Evolutionary conservation across 1,140 invertebrate species (phyloP).

Genomic region (Pseudobourletiella spinata): DNA sequence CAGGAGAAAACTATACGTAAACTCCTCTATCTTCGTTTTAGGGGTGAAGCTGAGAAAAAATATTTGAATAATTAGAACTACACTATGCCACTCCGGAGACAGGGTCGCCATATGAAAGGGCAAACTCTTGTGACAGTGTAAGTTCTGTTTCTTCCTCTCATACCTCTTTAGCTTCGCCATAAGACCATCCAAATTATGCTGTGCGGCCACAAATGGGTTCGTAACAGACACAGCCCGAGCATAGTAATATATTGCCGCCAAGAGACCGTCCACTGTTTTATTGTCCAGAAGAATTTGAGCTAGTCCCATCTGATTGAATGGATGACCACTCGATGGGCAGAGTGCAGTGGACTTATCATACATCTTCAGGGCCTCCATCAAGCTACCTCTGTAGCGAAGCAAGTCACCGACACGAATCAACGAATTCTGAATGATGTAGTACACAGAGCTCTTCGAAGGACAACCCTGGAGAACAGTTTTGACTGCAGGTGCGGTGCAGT

Average conservation of each 20-base stretch:
- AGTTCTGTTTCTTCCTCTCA: background rate
- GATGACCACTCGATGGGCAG: constrained; percentile 26
- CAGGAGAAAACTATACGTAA: constrained; percentile 18
- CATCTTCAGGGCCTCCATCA: constrained; percentile 32
- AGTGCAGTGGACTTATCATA: constrained; percentile 33
- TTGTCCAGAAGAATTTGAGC: constrained; percentile 25
- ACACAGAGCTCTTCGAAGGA: constrained; percentile 26
- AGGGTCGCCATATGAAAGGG: background rate
- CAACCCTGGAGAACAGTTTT: constrained; percentile 1
- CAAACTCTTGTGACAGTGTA: background rate
- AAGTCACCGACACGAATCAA: constrained; percentile 33
- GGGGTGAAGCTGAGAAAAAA: constrained; percentile 3
- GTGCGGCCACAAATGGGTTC: constrained; percentile 21
- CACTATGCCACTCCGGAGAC: background rate
- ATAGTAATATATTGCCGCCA: constrained; percentile 27
- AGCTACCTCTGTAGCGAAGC: constrained; percentile 29
- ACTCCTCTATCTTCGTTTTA: constrained; percentile 18
- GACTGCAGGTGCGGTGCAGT: constrained; percentile 17
- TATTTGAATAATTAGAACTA: background rate
- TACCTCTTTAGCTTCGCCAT: constrained; percentile 10
- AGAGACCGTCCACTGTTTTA: constrained; percentile 17
- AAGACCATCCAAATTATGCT: constrained; percentile 26
- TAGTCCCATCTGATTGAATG: constrained; percentile 33
- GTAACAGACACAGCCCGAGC: constrained; percentile 24
- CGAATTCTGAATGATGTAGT: constrained; percentile 35